These are phyloP conservation scores for Tylochromis polylepis DNA, from an alignment of 2,113 vertebrate species.

Conservation along the genomic window DNA sequence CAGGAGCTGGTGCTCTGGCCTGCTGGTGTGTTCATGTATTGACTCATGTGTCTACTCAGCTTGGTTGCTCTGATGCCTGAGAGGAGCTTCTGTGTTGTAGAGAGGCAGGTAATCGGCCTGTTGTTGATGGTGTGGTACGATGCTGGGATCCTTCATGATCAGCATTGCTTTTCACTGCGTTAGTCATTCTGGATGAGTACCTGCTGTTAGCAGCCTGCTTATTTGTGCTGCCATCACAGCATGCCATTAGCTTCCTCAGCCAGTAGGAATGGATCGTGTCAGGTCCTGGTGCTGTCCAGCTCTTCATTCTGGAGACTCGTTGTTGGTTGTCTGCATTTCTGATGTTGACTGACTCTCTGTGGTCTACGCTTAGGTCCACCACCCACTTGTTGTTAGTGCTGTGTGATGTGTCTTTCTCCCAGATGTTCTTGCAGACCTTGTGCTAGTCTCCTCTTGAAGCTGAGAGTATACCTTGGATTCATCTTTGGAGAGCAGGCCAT, in stretches of 20 bases:
- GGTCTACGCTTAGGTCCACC: neutral
- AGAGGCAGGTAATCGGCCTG: rapidly evolving
- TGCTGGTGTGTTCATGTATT: neutral
- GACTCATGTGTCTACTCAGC: rapidly evolving
- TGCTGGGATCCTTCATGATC: rapidly evolving
- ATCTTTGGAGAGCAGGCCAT: neutral
- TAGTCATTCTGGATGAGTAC: neutral
- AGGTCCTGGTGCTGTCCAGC: rapidly evolving
- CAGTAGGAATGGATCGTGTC: neutral
- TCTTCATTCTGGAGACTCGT: neutral
- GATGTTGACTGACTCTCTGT: neutral
- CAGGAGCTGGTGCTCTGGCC: neutral
- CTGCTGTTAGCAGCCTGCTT: rapidly evolving
- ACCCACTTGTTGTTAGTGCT: rapidly evolving
- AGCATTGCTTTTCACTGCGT: neutral
- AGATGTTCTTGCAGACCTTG: rapidly evolving
- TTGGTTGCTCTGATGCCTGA: neutral
- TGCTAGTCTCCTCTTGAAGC: neutral
- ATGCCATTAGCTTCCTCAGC: neutral
- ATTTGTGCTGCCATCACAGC: neutral
- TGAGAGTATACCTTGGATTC: neutral
- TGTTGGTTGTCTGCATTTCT: neutral
- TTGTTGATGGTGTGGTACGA: neutral
- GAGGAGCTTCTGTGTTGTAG: neutral
- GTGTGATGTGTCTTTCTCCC: rapidly evolving